Evolutionary conservation across 53 echinoderm and acorn worm genomes (phyloP).

Genomic region (Henricia sp.): DNA sequence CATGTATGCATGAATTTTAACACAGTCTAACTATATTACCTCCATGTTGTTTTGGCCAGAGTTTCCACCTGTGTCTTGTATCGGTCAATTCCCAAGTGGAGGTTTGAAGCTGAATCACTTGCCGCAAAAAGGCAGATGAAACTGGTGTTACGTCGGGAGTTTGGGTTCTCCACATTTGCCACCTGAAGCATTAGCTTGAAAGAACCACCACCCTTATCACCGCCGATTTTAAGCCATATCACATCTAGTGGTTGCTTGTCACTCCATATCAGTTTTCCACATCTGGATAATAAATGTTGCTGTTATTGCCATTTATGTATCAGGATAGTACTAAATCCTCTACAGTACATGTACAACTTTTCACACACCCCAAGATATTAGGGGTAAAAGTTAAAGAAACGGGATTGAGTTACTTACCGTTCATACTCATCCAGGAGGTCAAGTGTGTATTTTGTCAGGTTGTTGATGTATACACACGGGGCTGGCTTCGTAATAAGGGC

Average conservation of each 20-base stretch:
- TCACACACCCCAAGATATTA: too few species aligned
- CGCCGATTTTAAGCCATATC: not conserved
- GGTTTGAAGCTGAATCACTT: not conserved
- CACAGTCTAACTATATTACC: not conserved
- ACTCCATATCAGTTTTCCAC: not conserved
- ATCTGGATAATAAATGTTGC: too few species aligned
- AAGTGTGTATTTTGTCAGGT: slow-evolving; percentile 27
- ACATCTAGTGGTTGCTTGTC: not conserved
- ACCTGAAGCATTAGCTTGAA: slow-evolving; percentile 24
- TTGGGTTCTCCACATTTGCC: slow-evolving; percentile 14
- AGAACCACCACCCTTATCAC: not conserved
- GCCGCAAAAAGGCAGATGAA: not conserved
- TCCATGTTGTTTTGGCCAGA: slow-evolving; percentile 15
- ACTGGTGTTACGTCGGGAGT: slow-evolving; percentile 3
- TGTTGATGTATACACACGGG: slow-evolving; percentile 28
- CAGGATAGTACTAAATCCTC: too few species aligned
- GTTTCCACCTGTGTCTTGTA: not conserved
- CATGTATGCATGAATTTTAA: not conserved
- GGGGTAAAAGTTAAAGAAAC: too few species aligned
- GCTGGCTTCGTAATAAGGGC: slow-evolving; percentile 30
- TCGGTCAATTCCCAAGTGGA: not conserved
- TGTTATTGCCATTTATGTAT: too few species aligned
- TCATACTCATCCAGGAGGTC: slow-evolving; percentile 37
- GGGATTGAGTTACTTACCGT: not conserved
- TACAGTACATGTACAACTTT: too few species aligned